Percentiles rank a stretch among this genome's conserved stretches.
Evolutionary conservation across 2,797 vertebrate genomes (phyloP).

Genomic region (Sternotherus odoratus): DNA sequence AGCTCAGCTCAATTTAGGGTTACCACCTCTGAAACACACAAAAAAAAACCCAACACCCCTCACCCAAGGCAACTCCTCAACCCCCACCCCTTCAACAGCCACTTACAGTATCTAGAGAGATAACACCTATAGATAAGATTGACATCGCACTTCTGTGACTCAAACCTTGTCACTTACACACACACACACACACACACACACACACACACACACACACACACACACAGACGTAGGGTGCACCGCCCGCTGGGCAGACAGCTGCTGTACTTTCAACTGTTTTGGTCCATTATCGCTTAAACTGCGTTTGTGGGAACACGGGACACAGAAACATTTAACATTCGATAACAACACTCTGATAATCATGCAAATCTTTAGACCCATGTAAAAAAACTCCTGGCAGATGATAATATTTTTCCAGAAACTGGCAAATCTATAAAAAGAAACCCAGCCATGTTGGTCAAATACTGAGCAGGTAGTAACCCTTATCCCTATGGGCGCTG

Average conservation of each 20-base stretch:
- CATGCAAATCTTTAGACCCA: neutral
- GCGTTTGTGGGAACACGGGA: neutral
- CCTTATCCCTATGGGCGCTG: neutral
- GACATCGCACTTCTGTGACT: neutral
- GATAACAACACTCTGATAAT: neutral
- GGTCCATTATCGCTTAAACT: neutral
- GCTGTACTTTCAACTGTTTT: neutral
- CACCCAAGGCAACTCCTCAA: neutral
- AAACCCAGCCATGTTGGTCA: neutral
- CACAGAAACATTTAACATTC: neutral
- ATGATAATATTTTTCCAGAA: neutral
- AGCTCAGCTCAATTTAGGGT: neutral
- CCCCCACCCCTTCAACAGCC: neutral
- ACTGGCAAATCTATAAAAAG: neutral
- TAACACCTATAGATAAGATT: neutral
- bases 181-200: too few relatives aligned
- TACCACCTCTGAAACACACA: neutral
- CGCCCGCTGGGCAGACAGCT: too few relatives aligned
- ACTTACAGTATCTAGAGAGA: neutral
- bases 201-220: too few relatives aligned
- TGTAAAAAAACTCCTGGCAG: neutral
- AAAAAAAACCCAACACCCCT: neutral
- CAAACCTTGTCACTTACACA: neutral
- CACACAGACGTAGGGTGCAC: too few relatives aligned
- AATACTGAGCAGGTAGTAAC: neutral